Percentiles rank a stretch among this genome's conserved stretches.
Conservation (phyloP, 2,888 invertebrate species). For the Limulus polyphemus region DNA sequence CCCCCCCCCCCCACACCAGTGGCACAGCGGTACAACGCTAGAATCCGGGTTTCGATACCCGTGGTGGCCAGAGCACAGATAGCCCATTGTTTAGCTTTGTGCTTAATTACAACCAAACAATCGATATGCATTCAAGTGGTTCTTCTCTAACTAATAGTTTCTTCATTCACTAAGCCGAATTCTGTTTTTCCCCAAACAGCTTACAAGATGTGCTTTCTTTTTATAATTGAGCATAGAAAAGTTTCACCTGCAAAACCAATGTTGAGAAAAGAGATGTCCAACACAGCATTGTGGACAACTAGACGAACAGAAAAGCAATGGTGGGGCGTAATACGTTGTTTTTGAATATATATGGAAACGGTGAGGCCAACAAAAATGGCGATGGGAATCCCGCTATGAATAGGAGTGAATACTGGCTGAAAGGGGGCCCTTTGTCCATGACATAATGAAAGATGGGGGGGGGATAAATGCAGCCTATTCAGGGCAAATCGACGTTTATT, state of each 20-base stretch:
- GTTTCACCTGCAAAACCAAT: not conserved
- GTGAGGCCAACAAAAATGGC: conserved; percentile 16
- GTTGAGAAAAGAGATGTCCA: not conserved
- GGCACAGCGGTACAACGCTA: too few species aligned
- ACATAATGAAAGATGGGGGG: conserved; percentile 18
- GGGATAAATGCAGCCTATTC: conserved; percentile 22
- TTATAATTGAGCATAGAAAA: not conserved
- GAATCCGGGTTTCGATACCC: too few species aligned
- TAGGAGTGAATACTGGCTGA: conserved; percentile 10
- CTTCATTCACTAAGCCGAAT: too few species aligned
- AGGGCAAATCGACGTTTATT: conserved; percentile 22
- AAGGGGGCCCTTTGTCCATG: conserved; percentile 10
- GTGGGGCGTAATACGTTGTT: conserved; percentile 19
- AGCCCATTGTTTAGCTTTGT: too few species aligned
- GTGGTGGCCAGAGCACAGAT: too few species aligned
- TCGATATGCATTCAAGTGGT: too few species aligned
- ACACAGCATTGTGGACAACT: not conserved
- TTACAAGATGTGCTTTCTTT: not conserved
- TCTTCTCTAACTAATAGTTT: too few species aligned
- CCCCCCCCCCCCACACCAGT: too few species aligned
- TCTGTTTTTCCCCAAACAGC: too few species aligned
- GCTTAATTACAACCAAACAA: too few species aligned
- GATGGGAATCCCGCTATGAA: conserved; percentile 13
- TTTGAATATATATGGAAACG: conserved; percentile 21
- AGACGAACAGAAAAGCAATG: conserved; percentile 2